Conservation (phyloP, 92 coral and sea anemone genomes). For the Muricea muricata region DNA sequence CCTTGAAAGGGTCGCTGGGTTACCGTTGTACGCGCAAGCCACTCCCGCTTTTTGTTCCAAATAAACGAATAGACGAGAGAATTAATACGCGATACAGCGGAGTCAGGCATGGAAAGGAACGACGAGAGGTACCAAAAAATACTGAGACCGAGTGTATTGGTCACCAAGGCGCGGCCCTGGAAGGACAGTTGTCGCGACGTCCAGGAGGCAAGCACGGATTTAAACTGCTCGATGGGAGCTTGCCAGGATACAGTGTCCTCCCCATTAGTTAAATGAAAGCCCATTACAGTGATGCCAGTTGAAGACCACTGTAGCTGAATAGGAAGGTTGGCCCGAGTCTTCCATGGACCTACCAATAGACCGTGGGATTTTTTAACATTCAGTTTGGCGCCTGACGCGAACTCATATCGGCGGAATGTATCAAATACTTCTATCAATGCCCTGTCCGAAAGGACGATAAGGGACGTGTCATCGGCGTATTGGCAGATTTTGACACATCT, state of each 20-base stretch:
- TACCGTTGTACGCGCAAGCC: neutral
- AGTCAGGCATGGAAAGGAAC: slow-evolving; percentile 16
- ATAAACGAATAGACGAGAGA: slow-evolving; percentile 12
- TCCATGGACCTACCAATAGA: slow-evolving; percentile 34
- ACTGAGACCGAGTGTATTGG: slow-evolving; percentile 37
- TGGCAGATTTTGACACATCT: neutral
- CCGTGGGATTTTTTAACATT: slow-evolving; percentile 17
- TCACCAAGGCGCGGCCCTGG: neutral
- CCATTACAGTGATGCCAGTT: neutral
- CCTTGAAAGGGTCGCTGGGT: neutral
- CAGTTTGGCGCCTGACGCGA: neutral
- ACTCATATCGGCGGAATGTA: neutral
- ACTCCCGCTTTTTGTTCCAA: slow-evolving; percentile 37
- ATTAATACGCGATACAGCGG: neutral
- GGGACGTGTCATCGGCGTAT: slow-evolving; percentile 49
- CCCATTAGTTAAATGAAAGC: slow-evolving; percentile 1
- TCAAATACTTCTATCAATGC: neutral
- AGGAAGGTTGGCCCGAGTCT: neutral
- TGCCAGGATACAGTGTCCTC: slow-evolving; percentile 42
- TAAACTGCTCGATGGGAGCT: neutral
- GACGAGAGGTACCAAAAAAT: slow-evolving; percentile 53
- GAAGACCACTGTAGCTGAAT: slow-evolving; percentile 8
- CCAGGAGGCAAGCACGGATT: neutral
- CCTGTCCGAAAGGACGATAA: slow-evolving; percentile 1
- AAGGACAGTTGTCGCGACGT: slow-evolving; percentile 4